A percentile compares a stretch with the other conserved stretches of the same genome.
Conservation (phyloP, 2,888 invertebrate genomes). For the Linyphia triangularis region DNA sequence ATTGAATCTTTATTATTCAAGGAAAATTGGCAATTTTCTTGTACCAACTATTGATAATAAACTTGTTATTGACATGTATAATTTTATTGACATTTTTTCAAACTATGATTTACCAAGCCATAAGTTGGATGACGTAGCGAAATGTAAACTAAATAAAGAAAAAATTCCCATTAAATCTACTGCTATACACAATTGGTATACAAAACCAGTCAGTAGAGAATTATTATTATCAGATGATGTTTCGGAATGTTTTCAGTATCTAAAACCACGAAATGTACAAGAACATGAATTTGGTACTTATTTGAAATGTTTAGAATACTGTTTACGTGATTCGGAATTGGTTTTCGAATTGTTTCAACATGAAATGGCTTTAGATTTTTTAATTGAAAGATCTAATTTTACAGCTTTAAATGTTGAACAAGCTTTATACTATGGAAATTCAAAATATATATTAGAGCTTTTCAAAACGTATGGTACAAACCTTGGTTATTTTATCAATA, state of each 20-base stretch:
- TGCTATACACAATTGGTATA: conserved; percentile 47
- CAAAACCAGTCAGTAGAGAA: not conserved
- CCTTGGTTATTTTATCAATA: conserved; percentile 38
- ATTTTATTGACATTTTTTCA: conserved; percentile 46
- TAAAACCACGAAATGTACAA: not conserved
- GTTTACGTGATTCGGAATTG: conserved; percentile 39
- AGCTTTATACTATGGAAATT: conserved; percentile 44
- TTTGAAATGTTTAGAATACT: conserved; percentile 30
- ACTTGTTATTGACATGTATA: conserved; percentile 44
- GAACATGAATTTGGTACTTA: conserved; percentile 45
- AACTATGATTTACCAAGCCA: conserved; percentile 52
- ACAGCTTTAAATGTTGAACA: conserved; percentile 8
- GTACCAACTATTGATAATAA: conserved; percentile 23
- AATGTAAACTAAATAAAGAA: not conserved
- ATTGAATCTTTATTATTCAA: conserved; percentile 3
- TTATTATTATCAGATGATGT: not conserved
- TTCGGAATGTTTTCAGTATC: not conserved
- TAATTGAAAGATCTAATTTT: conserved; percentile 42
- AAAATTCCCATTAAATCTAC: conserved; percentile 48
- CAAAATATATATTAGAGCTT: conserved; percentile 20
- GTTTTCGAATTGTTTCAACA: conserved; percentile 30
- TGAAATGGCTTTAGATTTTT: conserved; percentile 30
- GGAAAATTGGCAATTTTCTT: conserved; percentile 18
- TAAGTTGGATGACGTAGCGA: conserved; percentile 42
- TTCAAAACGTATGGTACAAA: conserved; percentile 41